These are phyloP conservation scores for Lophius piscatorius DNA, from an alignment of 2,113 vertebrate species.

Conservation along the genomic window DNA sequence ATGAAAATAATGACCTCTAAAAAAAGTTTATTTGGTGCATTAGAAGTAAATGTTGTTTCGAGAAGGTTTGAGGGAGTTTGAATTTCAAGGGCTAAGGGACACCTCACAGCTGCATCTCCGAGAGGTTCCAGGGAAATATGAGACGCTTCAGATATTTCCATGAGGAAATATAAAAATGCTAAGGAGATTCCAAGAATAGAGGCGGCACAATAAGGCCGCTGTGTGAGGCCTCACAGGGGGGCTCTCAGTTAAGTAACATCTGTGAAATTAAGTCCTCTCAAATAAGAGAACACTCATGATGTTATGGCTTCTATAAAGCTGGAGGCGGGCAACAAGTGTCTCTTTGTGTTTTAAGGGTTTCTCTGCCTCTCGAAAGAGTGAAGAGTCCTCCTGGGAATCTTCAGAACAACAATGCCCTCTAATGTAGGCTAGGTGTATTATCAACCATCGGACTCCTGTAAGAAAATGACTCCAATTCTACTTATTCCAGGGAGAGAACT, in stretches of 20 bases:
- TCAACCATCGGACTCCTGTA: too few species aligned
- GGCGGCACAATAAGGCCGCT: slow-evolving; percentile 72
- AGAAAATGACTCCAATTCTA: too few species aligned
- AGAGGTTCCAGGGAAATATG: slow-evolving; percentile 39
- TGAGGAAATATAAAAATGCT: slow-evolving; percentile 74
- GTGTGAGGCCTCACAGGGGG: slow-evolving; percentile 63
- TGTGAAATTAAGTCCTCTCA: slow-evolving; percentile 71
- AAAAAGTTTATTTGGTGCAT: too few species aligned
- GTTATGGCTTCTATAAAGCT: slow-evolving; percentile 25
- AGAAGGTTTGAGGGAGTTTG: too few species aligned
- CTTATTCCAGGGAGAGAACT: too few species aligned
- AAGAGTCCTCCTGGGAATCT: not conserved
- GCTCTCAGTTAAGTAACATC: slow-evolving; percentile 54
- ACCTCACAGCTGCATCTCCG: slow-evolving; percentile 65
- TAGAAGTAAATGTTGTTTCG: too few species aligned
- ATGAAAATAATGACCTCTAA: too few species aligned
- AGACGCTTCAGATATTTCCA: slow-evolving; percentile 52
- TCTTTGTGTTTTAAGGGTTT: slow-evolving; percentile 42
- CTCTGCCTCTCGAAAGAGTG: not conserved
- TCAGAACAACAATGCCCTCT: slow-evolving; percentile 41
- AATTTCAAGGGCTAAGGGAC: slow-evolving; percentile 2
- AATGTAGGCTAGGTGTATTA: slow-evolving; percentile 16
- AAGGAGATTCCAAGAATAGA: slow-evolving; percentile 72
- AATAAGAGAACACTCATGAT: slow-evolving; percentile 34
- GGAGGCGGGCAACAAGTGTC: slow-evolving; percentile 42